These are phyloP conservation scores for Tenthredo livida DNA, from an alignment of 2,888 invertebrate species.

Conservation along the genomic window DNA sequence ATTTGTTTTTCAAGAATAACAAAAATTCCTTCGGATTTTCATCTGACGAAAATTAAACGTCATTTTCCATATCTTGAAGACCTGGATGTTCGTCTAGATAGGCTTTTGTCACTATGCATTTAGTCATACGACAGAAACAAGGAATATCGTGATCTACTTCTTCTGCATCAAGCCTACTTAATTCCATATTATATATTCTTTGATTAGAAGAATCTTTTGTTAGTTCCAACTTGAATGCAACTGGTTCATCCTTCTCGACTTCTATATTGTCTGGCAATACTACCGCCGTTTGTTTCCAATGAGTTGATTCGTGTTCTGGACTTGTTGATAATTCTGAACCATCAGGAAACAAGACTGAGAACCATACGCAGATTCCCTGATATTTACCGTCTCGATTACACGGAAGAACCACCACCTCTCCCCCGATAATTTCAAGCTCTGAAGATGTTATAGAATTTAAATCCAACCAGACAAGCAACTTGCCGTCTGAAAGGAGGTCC, in stretches of 20 bases:
- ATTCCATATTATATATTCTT: constrained; percentile 86
- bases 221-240: constrained; percentile 85
- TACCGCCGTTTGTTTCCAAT: constrained; percentile 89
- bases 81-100: constrained; percentile 80
- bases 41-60: not conserved
- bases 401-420: constrained; percentile 80
- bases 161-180: constrained; percentile 85
- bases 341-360: constrained; percentile 87
- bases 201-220: constrained; percentile 78
- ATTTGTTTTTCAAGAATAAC: not conserved
- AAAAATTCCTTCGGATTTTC: not conserved
- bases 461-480: constrained; percentile 85
- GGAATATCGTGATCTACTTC: constrained; percentile 87
- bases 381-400: constrained; percentile 81
- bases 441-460: constrained; percentile 82
- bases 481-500: constrained; percentile 84
- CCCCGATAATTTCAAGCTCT: constrained; percentile 82
- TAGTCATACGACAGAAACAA: constrained; percentile 88
- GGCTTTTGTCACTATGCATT: constrained; percentile 86
- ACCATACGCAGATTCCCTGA: constrained; percentile 91
- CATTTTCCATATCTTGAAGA: not conserved
- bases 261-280: constrained; percentile 85
- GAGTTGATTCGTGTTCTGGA: constrained; percentile 81
- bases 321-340: constrained; percentile 80
- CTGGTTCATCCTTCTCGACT: constrained; percentile 83